A percentile compares a stretch with the other conserved stretches of the same genome.
Evolutionary conservation across 2,113 vertebrate species (phyloP).

Genomic region (Acanthisitta chloris): DNA sequence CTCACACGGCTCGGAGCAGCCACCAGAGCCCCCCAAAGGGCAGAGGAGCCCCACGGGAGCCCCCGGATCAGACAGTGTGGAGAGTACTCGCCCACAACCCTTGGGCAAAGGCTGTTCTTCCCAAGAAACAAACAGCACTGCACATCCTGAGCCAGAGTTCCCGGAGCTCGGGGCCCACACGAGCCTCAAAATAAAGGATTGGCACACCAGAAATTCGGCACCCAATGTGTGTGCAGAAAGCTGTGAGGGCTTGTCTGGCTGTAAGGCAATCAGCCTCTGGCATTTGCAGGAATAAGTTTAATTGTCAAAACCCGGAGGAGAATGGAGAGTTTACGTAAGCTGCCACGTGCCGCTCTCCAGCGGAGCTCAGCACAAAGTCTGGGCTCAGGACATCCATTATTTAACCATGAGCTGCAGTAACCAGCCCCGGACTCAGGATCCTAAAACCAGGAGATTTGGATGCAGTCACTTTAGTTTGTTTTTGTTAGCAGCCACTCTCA

Average conservation of each 20-base stretch:
- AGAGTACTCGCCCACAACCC: not conserved
- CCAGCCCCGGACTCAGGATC: not conserved
- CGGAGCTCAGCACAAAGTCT: not conserved
- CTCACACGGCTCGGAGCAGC: rapidly evolving
- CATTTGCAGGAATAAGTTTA: not conserved
- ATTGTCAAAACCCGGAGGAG: not conserved
- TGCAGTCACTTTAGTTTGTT: not conserved
- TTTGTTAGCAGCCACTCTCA: not conserved
- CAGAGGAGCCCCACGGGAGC: not conserved
- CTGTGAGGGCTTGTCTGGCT: not conserved
- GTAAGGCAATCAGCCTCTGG: not conserved
- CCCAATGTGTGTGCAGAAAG: rapidly evolving
- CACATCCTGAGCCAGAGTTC: not conserved
- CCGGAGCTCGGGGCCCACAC: not conserved
- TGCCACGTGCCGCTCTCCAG: not conserved
- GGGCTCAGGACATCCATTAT: not conserved
- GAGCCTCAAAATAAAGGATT: not conserved
- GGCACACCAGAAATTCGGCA: not conserved
- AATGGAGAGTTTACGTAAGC: not conserved
- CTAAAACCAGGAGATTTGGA: not conserved
- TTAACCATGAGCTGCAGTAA: not conserved
- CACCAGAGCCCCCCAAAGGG: not conserved
- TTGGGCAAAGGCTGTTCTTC: not conserved
- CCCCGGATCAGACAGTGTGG: rapidly evolving
- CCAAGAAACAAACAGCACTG: not conserved